Evolutionary conservation across 2,113 vertebrate genomes (phyloP).

Genomic region (Epinephelus fuscoguttatus): DNA sequence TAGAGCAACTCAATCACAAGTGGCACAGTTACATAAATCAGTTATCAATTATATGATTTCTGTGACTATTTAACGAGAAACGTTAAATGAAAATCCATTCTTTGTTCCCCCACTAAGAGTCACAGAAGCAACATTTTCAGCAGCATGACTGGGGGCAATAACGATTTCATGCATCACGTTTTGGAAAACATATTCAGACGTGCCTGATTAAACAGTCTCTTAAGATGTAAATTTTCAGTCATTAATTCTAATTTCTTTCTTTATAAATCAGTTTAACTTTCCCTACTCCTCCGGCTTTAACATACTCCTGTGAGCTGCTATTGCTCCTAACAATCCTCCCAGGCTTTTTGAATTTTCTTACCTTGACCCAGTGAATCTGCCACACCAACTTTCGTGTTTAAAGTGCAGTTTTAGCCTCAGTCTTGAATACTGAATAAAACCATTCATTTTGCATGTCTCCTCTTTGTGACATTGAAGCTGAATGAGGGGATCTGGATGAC

Average conservation of each 20-base stretch:
- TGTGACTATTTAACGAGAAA: neutral
- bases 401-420: neutral
- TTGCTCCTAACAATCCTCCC: conserved; percentile 13
- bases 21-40: neutral
- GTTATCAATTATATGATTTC: neutral
- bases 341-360: conserved; percentile 6
- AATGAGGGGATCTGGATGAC: conserved; percentile 9
- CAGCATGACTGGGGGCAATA: conserved; percentile 24
- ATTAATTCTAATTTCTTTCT: conserved; percentile 13
- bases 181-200: conserved; percentile 44
- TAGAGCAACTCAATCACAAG: neutral
- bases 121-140: conserved; percentile 12
- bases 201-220: conserved; percentile 38
- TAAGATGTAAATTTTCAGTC: conserved; percentile 28
- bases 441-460: conserved; percentile 49
- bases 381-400: neutral
- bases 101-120: conserved; percentile 9
- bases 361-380: neutral
- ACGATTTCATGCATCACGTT: conserved; percentile 47
- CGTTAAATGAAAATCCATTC: neutral
- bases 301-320: neutral
- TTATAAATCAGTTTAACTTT: conserved; percentile 24
- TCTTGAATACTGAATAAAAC: conserved; percentile 43
- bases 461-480: conserved; percentile 7
- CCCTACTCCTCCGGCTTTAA: neutral